Evolutionary conservation across 2,888 invertebrate genomes (phyloP).

Genomic region (Glyphotaelius pellucidus): DNA sequence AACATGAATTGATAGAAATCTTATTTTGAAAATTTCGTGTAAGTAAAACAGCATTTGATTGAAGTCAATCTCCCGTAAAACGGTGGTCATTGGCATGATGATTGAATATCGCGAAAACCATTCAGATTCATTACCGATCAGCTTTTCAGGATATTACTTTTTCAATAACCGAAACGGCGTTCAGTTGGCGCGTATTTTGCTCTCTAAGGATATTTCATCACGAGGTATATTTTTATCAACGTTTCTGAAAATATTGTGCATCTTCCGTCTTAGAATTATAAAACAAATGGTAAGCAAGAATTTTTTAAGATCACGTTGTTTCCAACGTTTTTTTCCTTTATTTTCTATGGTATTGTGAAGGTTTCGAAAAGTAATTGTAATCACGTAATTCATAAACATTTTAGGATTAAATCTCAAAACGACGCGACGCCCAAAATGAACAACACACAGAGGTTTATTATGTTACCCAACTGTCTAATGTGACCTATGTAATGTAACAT

Average conservation of each 20-base stretch:
- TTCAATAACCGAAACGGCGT: conserved; percentile 52
- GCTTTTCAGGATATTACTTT: conserved; percentile 55
- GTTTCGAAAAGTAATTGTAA: background rate
- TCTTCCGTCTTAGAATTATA: background rate
- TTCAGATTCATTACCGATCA: conserved; percentile 49
- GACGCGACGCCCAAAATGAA: no score
- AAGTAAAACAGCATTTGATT: background rate
- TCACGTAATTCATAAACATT: no score
- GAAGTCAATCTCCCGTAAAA: background rate
- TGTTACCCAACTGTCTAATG: no score
- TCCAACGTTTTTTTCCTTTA: background rate
- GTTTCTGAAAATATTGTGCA: background rate
- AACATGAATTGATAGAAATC: background rate
- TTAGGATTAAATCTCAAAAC: no score
- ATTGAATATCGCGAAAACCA: conserved; percentile 26
- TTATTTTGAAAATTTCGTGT: background rate
- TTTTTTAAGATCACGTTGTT: background rate
- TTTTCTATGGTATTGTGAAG: no score
- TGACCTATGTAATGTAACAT: no score
- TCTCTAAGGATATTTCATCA: conserved; percentile 8
- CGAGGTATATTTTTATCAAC: background rate
- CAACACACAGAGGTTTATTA: no score
- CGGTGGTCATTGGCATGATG: conserved; percentile 27
- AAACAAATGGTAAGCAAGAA: background rate
- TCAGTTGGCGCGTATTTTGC: conserved; percentile 26